Percentiles rank a stretch among this genome's conserved stretches.
Conservation (phyloP, 2,113 vertebrate genomes). For the Morone chrysops region DNA sequence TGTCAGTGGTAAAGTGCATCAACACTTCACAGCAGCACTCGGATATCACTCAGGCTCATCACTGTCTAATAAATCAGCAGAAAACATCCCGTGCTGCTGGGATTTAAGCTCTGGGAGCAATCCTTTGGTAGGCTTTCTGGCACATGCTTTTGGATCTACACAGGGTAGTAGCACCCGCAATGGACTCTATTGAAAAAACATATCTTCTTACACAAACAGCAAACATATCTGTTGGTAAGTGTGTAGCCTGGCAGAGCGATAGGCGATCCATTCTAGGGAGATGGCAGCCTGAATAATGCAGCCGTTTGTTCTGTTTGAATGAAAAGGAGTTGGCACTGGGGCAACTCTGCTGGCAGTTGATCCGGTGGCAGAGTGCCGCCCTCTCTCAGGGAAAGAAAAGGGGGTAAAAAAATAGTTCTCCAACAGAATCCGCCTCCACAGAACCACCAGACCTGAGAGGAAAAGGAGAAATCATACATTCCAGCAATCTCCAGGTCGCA, state of each 20-base stretch:
- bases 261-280: constrained; percentile 51
- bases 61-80: constrained; percentile 42
- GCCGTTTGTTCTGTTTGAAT: constrained; percentile 72
- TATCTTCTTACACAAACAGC: constrained; percentile 40
- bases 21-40: constrained; percentile 41
- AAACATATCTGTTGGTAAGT: constrained; percentile 66
- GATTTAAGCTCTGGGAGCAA: constrained; percentile 24
- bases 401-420: constrained; percentile 30
- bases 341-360: constrained; percentile 71
- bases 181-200: constrained; percentile 41
- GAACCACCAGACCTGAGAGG: constrained; percentile 20
- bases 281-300: constrained; percentile 77
- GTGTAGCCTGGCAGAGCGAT: constrained; percentile 59
- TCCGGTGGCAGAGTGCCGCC: constrained; percentile 65
- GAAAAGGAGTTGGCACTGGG: constrained; percentile 74
- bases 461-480: constrained; percentile 52
- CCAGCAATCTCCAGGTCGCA: constrained; percentile 18
- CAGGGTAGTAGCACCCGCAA: constrained; percentile 26
- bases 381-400: constrained; percentile 51
- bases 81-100: constrained; percentile 39
- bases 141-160: constrained; percentile 27
- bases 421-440: constrained; percentile 50
- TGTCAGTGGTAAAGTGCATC: constrained; percentile 28
- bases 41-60: constrained; percentile 38
- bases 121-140: constrained; percentile 39